Percentiles rank a stretch among this genome's conserved stretches.
phyloP scores from a whole-genome alignment of 2,797 vertebrate genomes.

The Semaprochilodus insignis region DNA sequence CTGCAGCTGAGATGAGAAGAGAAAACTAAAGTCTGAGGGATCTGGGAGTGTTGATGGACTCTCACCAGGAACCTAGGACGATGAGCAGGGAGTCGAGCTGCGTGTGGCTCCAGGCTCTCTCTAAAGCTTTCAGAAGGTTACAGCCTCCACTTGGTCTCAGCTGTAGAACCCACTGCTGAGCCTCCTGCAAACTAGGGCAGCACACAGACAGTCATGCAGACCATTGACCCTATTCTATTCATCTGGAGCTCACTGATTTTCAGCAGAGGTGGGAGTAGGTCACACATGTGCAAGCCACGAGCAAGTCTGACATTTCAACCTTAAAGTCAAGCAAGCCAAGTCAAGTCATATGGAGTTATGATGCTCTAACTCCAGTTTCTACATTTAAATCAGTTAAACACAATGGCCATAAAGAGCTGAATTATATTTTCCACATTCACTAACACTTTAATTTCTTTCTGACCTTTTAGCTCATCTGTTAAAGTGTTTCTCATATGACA shows the following conservation, averaged over 20 bases:
- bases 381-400: too few relatives aligned
- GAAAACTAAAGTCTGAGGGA: neutral
- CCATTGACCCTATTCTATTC: neutral
- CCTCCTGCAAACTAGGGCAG: slow-evolving; percentile 73
- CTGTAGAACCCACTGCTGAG: slow-evolving; percentile 73
- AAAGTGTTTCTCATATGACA: too few relatives aligned
- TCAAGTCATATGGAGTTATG: too few relatives aligned
- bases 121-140: slow-evolving; percentile 77
- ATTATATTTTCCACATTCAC: too few relatives aligned
- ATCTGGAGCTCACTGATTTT: neutral
- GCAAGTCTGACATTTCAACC: too few relatives aligned
- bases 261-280: neutral
- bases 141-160: slow-evolving; percentile 71
- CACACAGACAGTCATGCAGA: neutral
- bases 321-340: too few relatives aligned
- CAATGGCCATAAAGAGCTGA: too few relatives aligned
- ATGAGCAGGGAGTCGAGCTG: slow-evolving; percentile 77
- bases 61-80: slow-evolving; percentile 78
- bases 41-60: slow-evolving; percentile 16
- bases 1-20: neutral
- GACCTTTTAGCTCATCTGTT: too few relatives aligned
- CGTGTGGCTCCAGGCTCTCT: slow-evolving; percentile 60
- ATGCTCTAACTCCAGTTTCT: too few relatives aligned
- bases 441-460: too few relatives aligned
- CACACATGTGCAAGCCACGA: too few relatives aligned